Evolutionary conservation across 2,797 vertebrate genomes (phyloP), one percentile per base, ranked within the genome.

Genomic region (Rachycentron canadum): DNA sequence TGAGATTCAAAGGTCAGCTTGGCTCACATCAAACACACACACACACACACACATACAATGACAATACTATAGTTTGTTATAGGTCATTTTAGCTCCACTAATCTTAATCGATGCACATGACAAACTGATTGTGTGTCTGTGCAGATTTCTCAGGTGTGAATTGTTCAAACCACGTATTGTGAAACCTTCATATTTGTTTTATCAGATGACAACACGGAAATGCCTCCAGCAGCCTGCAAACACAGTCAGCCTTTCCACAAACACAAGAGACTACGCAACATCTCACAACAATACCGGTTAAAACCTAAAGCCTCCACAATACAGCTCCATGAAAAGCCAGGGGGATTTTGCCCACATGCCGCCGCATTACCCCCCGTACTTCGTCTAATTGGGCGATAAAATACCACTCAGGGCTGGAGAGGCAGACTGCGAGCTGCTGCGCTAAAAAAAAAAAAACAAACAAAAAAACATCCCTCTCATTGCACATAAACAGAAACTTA

Each of bases 401-500:
- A 61, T 7, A 53, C 8, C 68, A 52, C 43, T 59, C 52, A 28
- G 63, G 53, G 9, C 13, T 12, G 14, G 2, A 12, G 6, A 23
- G 10, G n/a, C 16, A 13, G 30, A 36, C 14, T 6, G 55, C 26
- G 49, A 41, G 43, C 61, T 7, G 63, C 74, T n/a, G 61, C 53
- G 43, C 56, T 50, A 16, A 14, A 32, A 32, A 45, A 45, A 43
- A 43, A 43, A 53, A 25, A 25, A 71, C 7, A n/a, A n/a, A n/a
- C 56, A 13, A 2, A 3, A 25, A 72, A 64, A 61, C 73, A 30
- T 47, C 16, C 41, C 47, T 9, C 11, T 9, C 5, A 61, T 63
- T 12, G 58, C 58, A 78, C 79, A 66, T n/a, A 34, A 62, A 78
- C 69, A 77, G 10, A 77, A 93, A 95, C 95, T 94, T 91, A 96